These are phyloP conservation scores for Cheilosia scutellata DNA, from an alignment of 2,888 invertebrate genomes.

Conservation along the genomic window DNA sequence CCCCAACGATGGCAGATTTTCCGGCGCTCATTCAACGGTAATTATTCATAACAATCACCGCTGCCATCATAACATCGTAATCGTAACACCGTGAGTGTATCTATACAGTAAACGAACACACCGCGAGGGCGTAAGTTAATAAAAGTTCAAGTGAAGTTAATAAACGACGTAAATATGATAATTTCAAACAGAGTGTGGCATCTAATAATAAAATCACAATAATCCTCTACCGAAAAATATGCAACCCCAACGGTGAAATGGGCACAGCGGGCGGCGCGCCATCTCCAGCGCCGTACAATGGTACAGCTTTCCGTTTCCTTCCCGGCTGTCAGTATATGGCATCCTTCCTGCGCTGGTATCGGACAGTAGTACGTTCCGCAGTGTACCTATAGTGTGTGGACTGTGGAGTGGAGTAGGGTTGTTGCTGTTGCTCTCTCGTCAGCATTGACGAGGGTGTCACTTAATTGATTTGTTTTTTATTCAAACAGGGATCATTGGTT, in stretches of 20 bases:
- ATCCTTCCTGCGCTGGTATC: slow-evolving; percentile 80
- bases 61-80: slow-evolving; percentile 57
- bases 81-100: slow-evolving; percentile 30
- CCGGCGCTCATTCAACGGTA: slow-evolving; percentile 54
- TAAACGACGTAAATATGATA: slow-evolving; percentile 85
- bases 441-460: slow-evolving; percentile 71
- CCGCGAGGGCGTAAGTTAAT: slow-evolving; percentile 70
- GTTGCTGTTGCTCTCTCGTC: slow-evolving; percentile 62
- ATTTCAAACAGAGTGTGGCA: slow-evolving; percentile 84
- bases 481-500: slow-evolving; percentile 81
- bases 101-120: not conserved
- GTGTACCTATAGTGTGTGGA: slow-evolving; percentile 6
- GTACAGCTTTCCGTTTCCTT: slow-evolving; percentile 73
- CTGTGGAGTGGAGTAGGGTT: slow-evolving; percentile 14
- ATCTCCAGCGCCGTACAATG: slow-evolving; percentile 60
- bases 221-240: slow-evolving; percentile 80
- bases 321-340: slow-evolving; percentile 78
- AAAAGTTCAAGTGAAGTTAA: slow-evolving; percentile 83
- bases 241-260: slow-evolving; percentile 75
- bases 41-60: slow-evolving; percentile 73
- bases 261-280: slow-evolving; percentile 73
- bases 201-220: slow-evolving; percentile 84
- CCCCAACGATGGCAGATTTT: slow-evolving; percentile 41
- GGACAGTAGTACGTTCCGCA: slow-evolving; percentile 63
- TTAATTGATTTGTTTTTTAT: slow-evolving; percentile 84